Base-by-base conservation (phyloP, 2,113 vertebrate species). In the Macroglossus sobrinus region DNA sequence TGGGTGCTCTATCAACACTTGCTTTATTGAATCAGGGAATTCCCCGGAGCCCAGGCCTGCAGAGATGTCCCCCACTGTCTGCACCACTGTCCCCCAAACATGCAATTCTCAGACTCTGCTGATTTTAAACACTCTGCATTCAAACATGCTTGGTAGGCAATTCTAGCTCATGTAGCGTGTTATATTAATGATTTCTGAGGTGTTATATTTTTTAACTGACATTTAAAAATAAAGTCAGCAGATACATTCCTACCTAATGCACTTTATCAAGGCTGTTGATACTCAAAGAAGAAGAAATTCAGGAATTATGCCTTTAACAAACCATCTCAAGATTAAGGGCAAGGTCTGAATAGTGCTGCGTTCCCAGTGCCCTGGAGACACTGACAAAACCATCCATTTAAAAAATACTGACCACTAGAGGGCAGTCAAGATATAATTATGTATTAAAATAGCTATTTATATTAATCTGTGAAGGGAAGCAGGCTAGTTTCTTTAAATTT, bases 341-440 rank as follows among this genome's bases (percentile, higher is more conserved):
- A 80, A 69, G 5, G 30, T 45, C 22, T 35, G 69, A 72, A 78
- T 59, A 55, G 82, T 40, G 15, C 38, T 45, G 22, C 63, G 30
- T 18, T 84, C 64, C 47, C 47, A 40, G 5, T 18, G 8, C 35
- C n/a, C 33, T 21, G 16, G 2, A 40, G 15, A 35, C 18, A 5
- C 15, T 74, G 53, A 7, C 40, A 72, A 76, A 75, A 63, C 5
- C 13, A 6, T 14, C 45, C 19, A 40, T 45, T 63, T 64, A 45
- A 66, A n/a, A 84, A 61, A 50, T 3, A 18, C 4, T 2, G 7
- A 50, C 87, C 97, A 84, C 85, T 95, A 96, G 96, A 94, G 93
- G 96, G 93, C 91, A 78, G 95, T 72, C 21, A 85, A 71, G 63
- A 59, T 35, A 45, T 68, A 64, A 86, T 22, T 80, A 89, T 80